These are phyloP conservation scores for Grammomys dolichurus DNA, from an alignment of 2,113 vertebrate genomes.

Conservation along the genomic window DNA sequence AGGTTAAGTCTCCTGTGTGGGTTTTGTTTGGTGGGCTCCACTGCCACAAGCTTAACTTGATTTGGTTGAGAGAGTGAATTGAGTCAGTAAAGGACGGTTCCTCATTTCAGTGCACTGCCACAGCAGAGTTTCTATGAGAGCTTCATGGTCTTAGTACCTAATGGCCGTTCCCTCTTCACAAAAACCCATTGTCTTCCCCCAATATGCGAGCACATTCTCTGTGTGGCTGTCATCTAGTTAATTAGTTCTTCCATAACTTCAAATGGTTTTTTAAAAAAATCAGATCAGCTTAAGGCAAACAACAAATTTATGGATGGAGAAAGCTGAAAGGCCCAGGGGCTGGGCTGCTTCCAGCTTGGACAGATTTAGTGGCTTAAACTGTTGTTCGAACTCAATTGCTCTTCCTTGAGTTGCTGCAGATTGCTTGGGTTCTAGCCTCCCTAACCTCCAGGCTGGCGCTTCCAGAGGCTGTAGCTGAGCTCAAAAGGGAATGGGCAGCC, in stretches of 20 bases:
- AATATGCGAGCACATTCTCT: background rate
- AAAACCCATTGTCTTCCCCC: background rate
- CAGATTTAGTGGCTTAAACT: background rate
- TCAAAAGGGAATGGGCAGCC: background rate
- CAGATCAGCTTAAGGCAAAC: background rate
- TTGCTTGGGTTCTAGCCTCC: background rate
- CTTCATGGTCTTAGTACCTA: background rate
- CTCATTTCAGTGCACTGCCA: background rate
- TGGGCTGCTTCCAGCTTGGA: background rate
- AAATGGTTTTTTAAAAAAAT: slow-evolving; percentile 2
- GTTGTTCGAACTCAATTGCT: background rate
- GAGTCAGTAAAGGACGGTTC: background rate
- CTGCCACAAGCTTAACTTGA: background rate
- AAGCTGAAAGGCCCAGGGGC: background rate
- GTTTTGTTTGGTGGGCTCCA: background rate
- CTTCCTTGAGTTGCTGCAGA: background rate
- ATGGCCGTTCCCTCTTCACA: background rate
- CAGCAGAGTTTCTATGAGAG: background rate
- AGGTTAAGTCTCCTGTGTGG: background rate
- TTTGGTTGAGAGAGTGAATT: background rate
- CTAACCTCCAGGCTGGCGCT: background rate
- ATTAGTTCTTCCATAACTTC: slow-evolving; percentile 9
- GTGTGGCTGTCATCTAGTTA: background rate
- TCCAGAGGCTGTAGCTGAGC: background rate
- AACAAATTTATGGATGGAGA: background rate